Evolutionary conservation across 2,113 vertebrate genomes (phyloP).

Genomic region (Clarias batrachus): DNA sequence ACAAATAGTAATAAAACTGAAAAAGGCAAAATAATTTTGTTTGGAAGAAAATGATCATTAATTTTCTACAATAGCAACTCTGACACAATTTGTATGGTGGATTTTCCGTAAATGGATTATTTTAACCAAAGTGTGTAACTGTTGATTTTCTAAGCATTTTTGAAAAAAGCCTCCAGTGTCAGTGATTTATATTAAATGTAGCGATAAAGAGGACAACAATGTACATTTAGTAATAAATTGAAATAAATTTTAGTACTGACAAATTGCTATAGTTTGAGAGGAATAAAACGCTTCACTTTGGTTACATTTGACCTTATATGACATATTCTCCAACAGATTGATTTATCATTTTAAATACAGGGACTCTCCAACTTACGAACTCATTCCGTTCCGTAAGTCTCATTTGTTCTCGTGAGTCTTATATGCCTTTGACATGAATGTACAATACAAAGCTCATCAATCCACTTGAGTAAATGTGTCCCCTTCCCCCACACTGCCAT

Average conservation of each 20-base stretch:
- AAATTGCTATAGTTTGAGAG: background rate
- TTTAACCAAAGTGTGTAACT: background rate
- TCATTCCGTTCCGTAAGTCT: too few relatives aligned
- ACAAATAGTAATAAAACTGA: background rate
- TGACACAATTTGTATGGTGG: background rate
- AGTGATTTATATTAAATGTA: background rate
- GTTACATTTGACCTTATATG: background rate
- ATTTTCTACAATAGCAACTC: background rate
- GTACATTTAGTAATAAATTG: background rate
- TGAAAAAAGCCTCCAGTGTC: background rate
- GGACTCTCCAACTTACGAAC: too few relatives aligned
- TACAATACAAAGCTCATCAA: too few relatives aligned
- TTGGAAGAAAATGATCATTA: background rate
- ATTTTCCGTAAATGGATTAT: background rate
- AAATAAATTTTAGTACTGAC: background rate
- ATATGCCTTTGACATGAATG: too few relatives aligned
- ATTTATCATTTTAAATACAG: too few relatives aligned
- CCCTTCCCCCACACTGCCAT: too few relatives aligned
- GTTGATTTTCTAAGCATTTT: background rate
- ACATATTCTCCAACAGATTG: too few relatives aligned
- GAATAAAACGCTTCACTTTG: background rate
- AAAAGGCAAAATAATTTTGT: background rate
- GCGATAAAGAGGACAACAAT: background rate
- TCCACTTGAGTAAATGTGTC: too few relatives aligned
- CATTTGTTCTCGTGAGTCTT: too few relatives aligned